Evolutionary conservation across 2,797 vertebrate species (phyloP), one percentile per base, ranked within the genome.

Genomic region (Hozukius guyotensis): DNA sequence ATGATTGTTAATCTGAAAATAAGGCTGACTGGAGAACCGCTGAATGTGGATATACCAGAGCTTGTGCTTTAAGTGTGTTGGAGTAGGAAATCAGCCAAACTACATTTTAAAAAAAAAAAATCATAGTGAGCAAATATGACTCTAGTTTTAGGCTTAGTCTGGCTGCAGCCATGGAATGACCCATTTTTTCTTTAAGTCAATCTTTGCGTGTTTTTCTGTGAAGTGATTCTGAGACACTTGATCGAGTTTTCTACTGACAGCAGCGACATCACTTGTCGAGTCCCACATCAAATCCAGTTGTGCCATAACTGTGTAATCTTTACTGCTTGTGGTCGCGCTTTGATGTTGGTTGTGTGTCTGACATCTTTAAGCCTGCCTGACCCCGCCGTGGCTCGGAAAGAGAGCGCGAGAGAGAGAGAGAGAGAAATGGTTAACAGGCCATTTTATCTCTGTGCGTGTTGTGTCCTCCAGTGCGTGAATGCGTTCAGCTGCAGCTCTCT

Each of bases 401-500:
- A 67, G 13, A 63, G 32, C 34, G 55, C 34, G 59, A 55, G 14
- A n/a, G 31, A 60, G 20, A 65, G 46, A 78, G 31, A 61, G 29
- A 72, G 24, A 70, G 32, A 72, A 74, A 46, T 66, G 53, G 62
- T 65, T 70, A 74, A 75, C 57, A 46, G 68, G 36, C 53, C 38
- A 34, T 78, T 66, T 84, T 73, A 65, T 87, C 65, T 70, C 25
- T 25, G 49, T 71, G 34, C 42, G 16, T 38, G 31, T 57, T 61
- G 7, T 75, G 71, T 73, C 42, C 77, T 62, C 63, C 36, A 59
- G 69, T 64, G 67, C 20, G 9, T 85, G 65, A 86, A 81, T 78
- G 72, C 86, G 84, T 89, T 78, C 70, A 82, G 62, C 55, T 67
- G 55, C 59, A 64, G 38, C 72, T 84, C 72, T 84, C 81, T 73